phyloP scores from a whole-genome alignment of 2,113 vertebrate genomes.

The Cisticola juncidis region DNA sequence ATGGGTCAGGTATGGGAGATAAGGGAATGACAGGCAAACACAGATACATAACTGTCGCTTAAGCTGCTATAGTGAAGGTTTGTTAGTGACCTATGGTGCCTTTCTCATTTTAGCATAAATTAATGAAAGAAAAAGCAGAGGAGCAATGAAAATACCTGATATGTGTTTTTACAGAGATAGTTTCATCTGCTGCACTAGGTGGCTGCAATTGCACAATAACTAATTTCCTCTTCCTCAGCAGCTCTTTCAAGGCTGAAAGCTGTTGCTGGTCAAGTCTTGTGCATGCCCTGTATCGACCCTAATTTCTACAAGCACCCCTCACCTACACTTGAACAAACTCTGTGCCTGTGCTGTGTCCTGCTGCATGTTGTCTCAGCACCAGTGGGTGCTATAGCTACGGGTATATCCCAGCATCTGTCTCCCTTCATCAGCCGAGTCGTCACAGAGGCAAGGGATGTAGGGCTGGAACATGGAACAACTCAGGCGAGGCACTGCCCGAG shows the following conservation, averaged over 20 bases:
- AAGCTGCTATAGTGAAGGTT: background rate
- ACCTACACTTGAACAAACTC: background rate
- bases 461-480: background rate
- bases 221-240: background rate
- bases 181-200: background rate
- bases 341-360: background rate
- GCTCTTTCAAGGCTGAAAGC: background rate
- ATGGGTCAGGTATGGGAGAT: background rate
- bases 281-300: background rate
- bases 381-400: slow-evolving; percentile 56
- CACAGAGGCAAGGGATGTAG: background rate
- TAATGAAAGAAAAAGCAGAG: background rate
- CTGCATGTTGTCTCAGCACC: slow-evolving; percentile 37
- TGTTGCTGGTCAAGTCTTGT: background rate
- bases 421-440: background rate
- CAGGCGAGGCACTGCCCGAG: fast-evolving
- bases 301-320: background rate
- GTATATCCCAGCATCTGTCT: background rate
- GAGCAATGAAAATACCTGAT: background rate
- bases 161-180: background rate
- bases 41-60: fast-evolving
- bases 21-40: slow-evolving; percentile 1
- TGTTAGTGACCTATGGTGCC: background rate
- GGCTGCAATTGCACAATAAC: background rate
- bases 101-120: background rate